A percentile compares a stretch with the other conserved stretches of the same genome.
Evolutionary conservation across 2,888 invertebrate species (phyloP).

Genomic region (Omphaloscelis lunosa): DNA sequence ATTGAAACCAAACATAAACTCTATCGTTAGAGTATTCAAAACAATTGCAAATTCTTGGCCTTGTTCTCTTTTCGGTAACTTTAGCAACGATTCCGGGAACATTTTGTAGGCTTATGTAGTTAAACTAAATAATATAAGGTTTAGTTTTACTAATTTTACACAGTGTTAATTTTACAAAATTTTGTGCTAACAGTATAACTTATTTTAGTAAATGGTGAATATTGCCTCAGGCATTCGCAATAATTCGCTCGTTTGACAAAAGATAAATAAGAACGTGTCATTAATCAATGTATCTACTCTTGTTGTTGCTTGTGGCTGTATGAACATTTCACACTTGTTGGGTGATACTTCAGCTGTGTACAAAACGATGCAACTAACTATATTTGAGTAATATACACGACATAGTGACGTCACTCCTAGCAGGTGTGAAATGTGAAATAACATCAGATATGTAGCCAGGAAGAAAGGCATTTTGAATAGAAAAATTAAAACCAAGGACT

Average conservation of each 20-base stretch:
- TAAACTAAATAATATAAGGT: not conserved
- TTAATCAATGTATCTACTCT: slow-evolving; percentile 23
- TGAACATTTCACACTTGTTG: slow-evolving; percentile 49
- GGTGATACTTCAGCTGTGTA: slow-evolving; percentile 36
- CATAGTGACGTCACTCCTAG: not conserved
- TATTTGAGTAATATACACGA: not conserved
- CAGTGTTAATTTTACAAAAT: slow-evolving; percentile 28
- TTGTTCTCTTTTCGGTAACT: slow-evolving; percentile 33
- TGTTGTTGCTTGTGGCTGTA: slow-evolving; percentile 58
- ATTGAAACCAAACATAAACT: slow-evolving; percentile 45
- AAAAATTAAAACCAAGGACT: not conserved
- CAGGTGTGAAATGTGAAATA: slow-evolving; percentile 50
- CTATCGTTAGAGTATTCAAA: slow-evolving; percentile 16
- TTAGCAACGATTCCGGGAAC: slow-evolving; percentile 50
- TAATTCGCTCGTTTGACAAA: slow-evolving; percentile 15
- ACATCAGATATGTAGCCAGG: slow-evolving; percentile 58
- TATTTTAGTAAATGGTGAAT: slow-evolving; percentile 34
- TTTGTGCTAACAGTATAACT: slow-evolving; percentile 46
- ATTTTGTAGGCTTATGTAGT: slow-evolving; percentile 19
- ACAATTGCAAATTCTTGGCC: slow-evolving; percentile 15
- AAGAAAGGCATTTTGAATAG: slow-evolving; percentile 26
- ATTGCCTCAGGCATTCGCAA: slow-evolving; percentile 32
- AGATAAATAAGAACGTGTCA: slow-evolving; percentile 1
- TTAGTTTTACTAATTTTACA: slow-evolving; percentile 26
- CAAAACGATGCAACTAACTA: not conserved